phyloP scores from a whole-genome alignment of 2,888 invertebrate species.

The Yponomeuta malinellus region DNA sequence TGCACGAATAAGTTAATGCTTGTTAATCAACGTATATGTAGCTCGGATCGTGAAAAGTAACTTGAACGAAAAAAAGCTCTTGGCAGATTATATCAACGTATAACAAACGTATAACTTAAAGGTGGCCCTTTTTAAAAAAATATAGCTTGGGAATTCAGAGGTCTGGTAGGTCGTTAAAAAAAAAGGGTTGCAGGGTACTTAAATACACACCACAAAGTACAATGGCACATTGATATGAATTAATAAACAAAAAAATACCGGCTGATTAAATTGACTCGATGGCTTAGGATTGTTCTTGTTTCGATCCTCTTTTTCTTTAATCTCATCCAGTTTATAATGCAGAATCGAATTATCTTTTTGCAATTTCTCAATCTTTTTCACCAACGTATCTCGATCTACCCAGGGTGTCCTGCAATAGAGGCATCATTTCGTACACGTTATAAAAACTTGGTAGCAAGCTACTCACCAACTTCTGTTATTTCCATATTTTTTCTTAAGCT shows the following conservation, averaged over 20 bases:
- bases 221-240: too few species aligned
- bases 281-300: slow-evolving; percentile 2
- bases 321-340: slow-evolving; percentile 47
- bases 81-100: neutral
- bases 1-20: too few species aligned
- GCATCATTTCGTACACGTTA: neutral
- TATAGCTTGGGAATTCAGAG: neutral
- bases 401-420: slow-evolving; percentile 48
- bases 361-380: slow-evolving; percentile 49
- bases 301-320: slow-evolving; percentile 5
- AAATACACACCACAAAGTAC: too few species aligned
- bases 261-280: neutral
- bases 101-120: neutral
- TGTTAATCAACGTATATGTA: too few species aligned
- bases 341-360: slow-evolving; percentile 51
- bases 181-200: neutral
- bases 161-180: neutral
- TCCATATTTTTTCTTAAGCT: too few species aligned
- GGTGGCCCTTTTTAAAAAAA: neutral
- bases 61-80: too few species aligned
- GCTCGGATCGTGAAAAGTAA: too few species aligned
- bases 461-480: too few species aligned
- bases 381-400: slow-evolving; percentile 53
- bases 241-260: too few species aligned
- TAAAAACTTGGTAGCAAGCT: too few species aligned